phyloP scores from a whole-genome alignment of 92 coral and sea anemone genomes.

The Muricea muricata region DNA sequence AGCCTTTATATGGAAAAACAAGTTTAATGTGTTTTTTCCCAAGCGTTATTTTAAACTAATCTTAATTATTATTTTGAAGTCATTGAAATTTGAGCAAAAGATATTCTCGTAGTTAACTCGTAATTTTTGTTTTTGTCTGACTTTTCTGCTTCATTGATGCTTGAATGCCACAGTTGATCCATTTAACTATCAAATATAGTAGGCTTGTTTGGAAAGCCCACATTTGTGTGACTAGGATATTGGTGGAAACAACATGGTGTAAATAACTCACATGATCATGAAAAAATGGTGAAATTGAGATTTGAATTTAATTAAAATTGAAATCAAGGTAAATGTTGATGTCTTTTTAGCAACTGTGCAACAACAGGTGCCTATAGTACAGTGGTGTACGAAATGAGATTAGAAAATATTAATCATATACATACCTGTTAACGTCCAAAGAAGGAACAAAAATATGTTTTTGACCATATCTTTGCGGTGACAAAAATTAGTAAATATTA shows the following conservation, averaged over 20 bases:
- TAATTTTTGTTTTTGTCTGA: too few species aligned
- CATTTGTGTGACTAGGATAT: neutral
- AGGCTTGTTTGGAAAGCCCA: neutral
- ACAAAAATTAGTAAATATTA: neutral
- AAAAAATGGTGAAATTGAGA: too few species aligned
- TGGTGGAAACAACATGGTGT: too few species aligned
- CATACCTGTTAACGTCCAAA: slow-evolving; percentile 38
- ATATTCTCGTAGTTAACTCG: too few species aligned
- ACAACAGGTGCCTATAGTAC: neutral
- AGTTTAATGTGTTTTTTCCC: too few species aligned
- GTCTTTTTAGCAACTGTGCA: neutral
- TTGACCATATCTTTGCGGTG: neutral
- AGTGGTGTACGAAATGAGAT: neutral
- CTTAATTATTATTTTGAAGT: too few species aligned
- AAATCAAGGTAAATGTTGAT: neutral
- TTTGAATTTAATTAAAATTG: too few species aligned
- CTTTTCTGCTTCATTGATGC: too few species aligned
- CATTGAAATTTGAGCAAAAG: neutral
- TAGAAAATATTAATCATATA: neutral
- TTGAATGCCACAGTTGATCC: too few species aligned
- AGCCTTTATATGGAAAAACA: too few species aligned
- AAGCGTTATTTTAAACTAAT: too few species aligned
- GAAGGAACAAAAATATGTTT: slow-evolving; percentile 7
- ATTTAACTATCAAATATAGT: neutral
- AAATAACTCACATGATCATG: too few species aligned